Base-by-base conservation (phyloP, 2,888 invertebrate species). In the Perithous albicinctus region DNA sequence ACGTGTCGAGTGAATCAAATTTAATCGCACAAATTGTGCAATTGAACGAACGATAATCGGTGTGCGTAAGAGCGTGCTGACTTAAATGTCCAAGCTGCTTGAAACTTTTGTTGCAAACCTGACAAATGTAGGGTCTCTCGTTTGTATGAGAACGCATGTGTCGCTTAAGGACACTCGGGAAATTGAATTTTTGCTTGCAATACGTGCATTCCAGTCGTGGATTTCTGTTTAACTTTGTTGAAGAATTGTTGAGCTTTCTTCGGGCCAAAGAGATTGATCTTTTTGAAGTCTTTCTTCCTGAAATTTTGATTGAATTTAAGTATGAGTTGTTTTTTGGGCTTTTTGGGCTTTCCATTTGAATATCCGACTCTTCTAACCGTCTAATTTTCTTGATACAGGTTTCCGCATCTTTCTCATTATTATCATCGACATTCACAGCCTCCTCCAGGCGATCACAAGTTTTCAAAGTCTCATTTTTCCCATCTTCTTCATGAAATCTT, bases 91-190 rank as follows among this genome's bases (percentile, higher is more conserved):
- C 90, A 18, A 88, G 78, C 32, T 91, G 90, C 8, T 91, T 91
- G 73, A 91, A 90, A 46, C 89, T 90, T 51, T 90, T 91, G 43
- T 88, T 88, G 56, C 90, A 91, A 1, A 91, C 66, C 10, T 89
- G 73, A 75, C 90, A 91, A 12, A 86, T 78, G 66, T 90, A 91
- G 0, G 91, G 91, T 6, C 90, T 81, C 78, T 91, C 91, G 41
- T 90, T 90, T 12, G 90, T 91, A 46, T 91, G 90, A 1, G 89
- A 90, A 41, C 90, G 87, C 77, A 91, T 85, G 61, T 91, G 91
- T 15, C 90, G 83, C 64, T 90, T 88, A 38, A 91, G 81, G n/a
- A 90, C 88, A 59, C 90, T 91, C 1, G 90, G 90, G 20, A 89
- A 91, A 51, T 82, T 87, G 29, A 91, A 91, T 69, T 86, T 89